These are phyloP conservation scores for Ligdia adustata DNA, from an alignment of 2,888 invertebrate genomes.

Conservation along the genomic window DNA sequence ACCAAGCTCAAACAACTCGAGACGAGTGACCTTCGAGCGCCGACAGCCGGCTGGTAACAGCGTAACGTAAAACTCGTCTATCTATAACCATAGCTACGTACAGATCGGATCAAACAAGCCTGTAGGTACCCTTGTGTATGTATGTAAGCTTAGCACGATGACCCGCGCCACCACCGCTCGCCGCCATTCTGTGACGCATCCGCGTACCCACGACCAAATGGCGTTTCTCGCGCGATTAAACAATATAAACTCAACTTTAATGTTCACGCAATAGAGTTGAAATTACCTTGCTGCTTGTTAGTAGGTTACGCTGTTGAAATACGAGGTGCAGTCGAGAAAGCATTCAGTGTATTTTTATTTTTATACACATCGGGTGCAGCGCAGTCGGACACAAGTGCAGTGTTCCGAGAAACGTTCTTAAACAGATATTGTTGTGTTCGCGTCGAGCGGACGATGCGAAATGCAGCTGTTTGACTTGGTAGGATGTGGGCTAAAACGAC, in stretches of 20 bases:
- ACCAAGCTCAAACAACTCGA: no score
- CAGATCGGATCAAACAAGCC: slow-evolving; percentile 60
- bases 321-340: slow-evolving; percentile 60
- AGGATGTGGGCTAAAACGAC: slow-evolving; percentile 2
- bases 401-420: slow-evolving; percentile 67
- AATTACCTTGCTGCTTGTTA: slow-evolving; percentile 34
- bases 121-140: slow-evolving; percentile 49
- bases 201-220: slow-evolving; percentile 46
- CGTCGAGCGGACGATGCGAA: slow-evolving; percentile 49
- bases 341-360: slow-evolving; percentile 75
- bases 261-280: slow-evolving; percentile 24
- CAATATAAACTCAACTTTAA: slow-evolving; percentile 45
- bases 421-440: slow-evolving; percentile 60
- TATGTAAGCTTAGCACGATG: slow-evolving; percentile 70
- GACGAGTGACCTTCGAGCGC: slow-evolving; percentile 72
- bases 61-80: slow-evolving; percentile 62
- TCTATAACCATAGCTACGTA: slow-evolving; percentile 49
- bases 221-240: slow-evolving; percentile 41
- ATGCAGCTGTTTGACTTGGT: slow-evolving; percentile 46
- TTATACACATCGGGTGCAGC: slow-evolving; percentile 52
- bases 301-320: slow-evolving; percentile 46
- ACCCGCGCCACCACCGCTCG: slow-evolving; percentile 63
- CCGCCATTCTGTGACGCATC: slow-evolving; percentile 73
- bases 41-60: slow-evolving; percentile 76
- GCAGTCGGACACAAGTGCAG: slow-evolving; percentile 68